Conservation (phyloP, 2,888 invertebrate genomes). For the Polydesmus complanatus region DNA sequence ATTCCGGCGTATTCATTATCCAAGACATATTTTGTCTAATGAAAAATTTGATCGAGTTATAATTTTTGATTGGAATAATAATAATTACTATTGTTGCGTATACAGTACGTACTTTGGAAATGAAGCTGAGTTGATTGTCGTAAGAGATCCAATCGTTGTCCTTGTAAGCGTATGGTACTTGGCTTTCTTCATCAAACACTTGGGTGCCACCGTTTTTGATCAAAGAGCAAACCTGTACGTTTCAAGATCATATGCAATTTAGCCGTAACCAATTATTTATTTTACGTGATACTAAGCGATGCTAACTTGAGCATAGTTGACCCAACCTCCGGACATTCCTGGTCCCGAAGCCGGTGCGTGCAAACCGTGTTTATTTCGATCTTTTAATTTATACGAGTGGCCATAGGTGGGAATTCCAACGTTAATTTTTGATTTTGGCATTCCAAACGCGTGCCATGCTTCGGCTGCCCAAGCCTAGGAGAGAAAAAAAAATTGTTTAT, state of each 20-base stretch:
- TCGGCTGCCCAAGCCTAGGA: constrained; percentile 63
- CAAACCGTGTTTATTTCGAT: constrained; percentile 48
- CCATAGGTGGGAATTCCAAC: constrained; percentile 81
- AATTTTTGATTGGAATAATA: constrained; percentile 3
- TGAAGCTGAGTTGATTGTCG: constrained; percentile 55
- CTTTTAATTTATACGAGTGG: constrained; percentile 57
- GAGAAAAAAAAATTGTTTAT: too few relatives aligned
- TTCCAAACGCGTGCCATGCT: constrained; percentile 60
- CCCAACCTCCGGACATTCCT: constrained; percentile 59
- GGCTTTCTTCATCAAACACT: constrained; percentile 50
- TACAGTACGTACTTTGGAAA: constrained; percentile 44
- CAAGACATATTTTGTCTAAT: constrained; percentile 46
- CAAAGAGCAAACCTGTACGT: constrained; percentile 46
- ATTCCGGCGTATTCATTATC: constrained; percentile 55
- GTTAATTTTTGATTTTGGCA: constrained; percentile 61
- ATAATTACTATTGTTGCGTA: not conserved
- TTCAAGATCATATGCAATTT: too few relatives aligned
- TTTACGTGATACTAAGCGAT: too few relatives aligned
- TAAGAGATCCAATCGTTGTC: constrained; percentile 66
- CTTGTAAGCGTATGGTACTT: constrained; percentile 60
- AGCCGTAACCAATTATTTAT: too few relatives aligned
- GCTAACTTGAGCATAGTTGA: constrained; percentile 41
- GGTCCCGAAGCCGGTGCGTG: constrained; percentile 55
- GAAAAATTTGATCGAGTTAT: not conserved
- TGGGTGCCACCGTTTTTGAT: constrained; percentile 41